Evolutionary conservation across 2,888 invertebrate species (phyloP).

Genomic region (Sphecodes monilicornis): DNA sequence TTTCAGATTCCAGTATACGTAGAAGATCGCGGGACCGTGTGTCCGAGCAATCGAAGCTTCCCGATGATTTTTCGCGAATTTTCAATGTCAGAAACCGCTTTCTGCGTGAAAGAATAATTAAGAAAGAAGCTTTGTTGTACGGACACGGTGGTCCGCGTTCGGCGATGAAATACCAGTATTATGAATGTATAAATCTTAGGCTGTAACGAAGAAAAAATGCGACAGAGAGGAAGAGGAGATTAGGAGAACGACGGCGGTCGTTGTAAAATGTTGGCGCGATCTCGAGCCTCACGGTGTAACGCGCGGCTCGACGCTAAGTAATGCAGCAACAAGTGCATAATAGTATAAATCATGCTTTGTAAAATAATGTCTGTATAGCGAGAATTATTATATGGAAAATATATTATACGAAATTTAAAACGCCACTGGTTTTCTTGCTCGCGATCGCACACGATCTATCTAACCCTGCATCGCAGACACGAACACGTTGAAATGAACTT

Average conservation of each 20-base stretch:
- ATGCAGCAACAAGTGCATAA: constrained; percentile 76
- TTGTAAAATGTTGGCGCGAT: constrained; percentile 31
- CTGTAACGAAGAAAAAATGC: constrained; percentile 48
- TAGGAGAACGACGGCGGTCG: constrained; percentile 26
- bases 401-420: constrained; percentile 84
- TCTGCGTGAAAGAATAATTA: not conserved
- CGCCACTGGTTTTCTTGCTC: not conserved
- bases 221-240: not conserved
- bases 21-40: constrained; percentile 54
- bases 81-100: not conserved
- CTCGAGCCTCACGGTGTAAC: constrained; percentile 51
- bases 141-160: constrained; percentile 70
- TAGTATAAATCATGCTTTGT: constrained; percentile 83
- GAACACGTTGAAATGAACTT: not conserved
- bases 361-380: constrained; percentile 85
- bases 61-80: not conserved
- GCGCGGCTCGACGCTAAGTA: constrained; percentile 72
- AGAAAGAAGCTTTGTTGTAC: constrained; percentile 55
- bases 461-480: not conserved
- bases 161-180: constrained; percentile 83
- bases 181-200: constrained; percentile 83
- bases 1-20: constrained; percentile 78
- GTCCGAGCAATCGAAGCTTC: constrained; percentile 21
- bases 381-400: constrained; percentile 84
- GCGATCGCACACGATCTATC: not conserved